Base-by-base conservation (phyloP, 2,888 invertebrate species). In the Synergus laeviventris region DNA sequence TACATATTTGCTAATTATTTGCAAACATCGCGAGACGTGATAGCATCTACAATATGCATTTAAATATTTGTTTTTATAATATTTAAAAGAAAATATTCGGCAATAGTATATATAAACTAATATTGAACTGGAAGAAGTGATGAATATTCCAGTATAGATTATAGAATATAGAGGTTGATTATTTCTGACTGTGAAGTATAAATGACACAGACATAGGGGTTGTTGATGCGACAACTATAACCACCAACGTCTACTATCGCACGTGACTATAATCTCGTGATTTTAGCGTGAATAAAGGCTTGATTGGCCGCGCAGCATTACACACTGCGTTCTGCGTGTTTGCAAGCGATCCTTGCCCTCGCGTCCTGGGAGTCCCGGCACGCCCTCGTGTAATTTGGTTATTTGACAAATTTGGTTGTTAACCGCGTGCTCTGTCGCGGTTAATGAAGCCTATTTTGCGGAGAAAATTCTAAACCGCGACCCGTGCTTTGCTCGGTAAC, bases 341-440 rank as follows among this genome's bases (percentile, higher is more conserved):
- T 66, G 76, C 76, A 73, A 59, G 76, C 79, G 73, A 64, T 74
- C 38, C 74, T 70, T 42, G 80, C 77, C 77, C 75, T 76, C 78
- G 77, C 78, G 77, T 42, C 74, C 45, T 76, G 76, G 79, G 78
- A 78, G 66, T 78, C 77, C 59, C 66, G 78, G 81, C 79, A 80
- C 81, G 81, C 83, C 82, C 83, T 81, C 81, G 77, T 75, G 76
- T 84, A 87, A 87, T 86, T 86, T 83, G 84, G 85, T 87, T 86
- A 86, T 86, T 86, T 84, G 86, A 83, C 82, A 85, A 86, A 87
- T 86, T 86, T 83, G 81, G 83, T 85, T 85, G 85, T 85, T 84
- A 83, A 86, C 84, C 84, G 82, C 81, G 82, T 78, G 74, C 75
- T 78, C 75, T 76, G 73, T 62, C 76, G 81, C 78, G 79, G 83